A percentile compares a stretch with the other conserved stretches of the same genome.
phyloP scores from a whole-genome alignment of 1,140 invertebrate genomes.

The Eciton burchellii region DNA sequence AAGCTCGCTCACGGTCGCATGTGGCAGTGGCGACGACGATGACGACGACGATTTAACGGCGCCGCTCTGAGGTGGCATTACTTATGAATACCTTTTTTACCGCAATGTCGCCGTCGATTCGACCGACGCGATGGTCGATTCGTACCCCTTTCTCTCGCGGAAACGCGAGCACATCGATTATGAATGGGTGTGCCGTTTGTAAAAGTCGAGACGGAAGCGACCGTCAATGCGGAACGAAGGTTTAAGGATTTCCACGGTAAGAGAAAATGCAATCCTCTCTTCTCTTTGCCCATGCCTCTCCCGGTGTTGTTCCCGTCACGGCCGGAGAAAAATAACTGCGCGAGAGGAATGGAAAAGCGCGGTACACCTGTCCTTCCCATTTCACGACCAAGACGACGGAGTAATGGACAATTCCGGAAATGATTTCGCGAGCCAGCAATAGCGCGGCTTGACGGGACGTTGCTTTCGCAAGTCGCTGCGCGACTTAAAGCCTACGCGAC shows the following conservation, averaged over 20 bases:
- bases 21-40: neutral
- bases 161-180: slow-evolving; percentile 21
- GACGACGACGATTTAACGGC: slow-evolving; percentile 39
- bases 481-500: slow-evolving; percentile 38
- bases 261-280: neutral
- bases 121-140: neutral
- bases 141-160: neutral
- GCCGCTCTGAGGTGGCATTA: neutral
- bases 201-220: neutral
- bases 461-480: neutral
- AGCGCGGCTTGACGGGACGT: neutral
- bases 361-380: slow-evolving; percentile 30
- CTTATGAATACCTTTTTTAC: neutral
- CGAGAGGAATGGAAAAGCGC: neutral
- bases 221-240: neutral
- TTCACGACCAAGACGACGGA: neutral
- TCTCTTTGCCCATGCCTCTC: neutral
- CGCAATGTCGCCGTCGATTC: neutral
- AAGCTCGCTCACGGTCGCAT: slow-evolving; percentile 2
- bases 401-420: slow-evolving; percentile 50
- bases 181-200: slow-evolving; percentile 19
- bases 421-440: slow-evolving; percentile 33
- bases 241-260: slow-evolving; percentile 23
- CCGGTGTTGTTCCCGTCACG: no score
- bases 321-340: neutral